Evolutionary conservation across 1,140 invertebrate genomes (phyloP).

Genomic region (Palaemon carinicauda): DNA sequence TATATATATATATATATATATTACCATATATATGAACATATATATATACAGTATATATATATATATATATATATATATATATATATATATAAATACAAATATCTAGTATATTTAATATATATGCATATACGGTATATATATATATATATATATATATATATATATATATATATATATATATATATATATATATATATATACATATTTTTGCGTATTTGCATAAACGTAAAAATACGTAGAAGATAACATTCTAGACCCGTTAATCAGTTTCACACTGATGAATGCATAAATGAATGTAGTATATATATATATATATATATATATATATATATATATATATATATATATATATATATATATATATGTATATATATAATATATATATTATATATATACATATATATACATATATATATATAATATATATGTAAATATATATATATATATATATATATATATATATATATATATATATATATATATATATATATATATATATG

Average conservation of each 20-base stretch:
- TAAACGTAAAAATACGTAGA: too few species aligned
- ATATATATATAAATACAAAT: too few species aligned
- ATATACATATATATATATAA: not conserved
- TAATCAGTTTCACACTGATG: too few species aligned
- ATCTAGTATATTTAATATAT: not conserved
- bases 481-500: not conserved
- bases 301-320: conserved; percentile 11
- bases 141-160: too few species aligned
- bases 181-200: not conserved
- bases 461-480: not conserved
- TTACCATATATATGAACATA: not conserved
- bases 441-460: not conserved
- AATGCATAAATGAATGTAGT: not conserved
- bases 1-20: not conserved
- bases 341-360: too few species aligned
- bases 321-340: too few species aligned
- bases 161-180: not conserved
- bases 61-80: too few species aligned
- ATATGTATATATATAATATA: not conserved
- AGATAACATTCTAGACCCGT: too few species aligned
- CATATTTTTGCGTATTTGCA: too few species aligned
- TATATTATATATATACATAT: too few species aligned
- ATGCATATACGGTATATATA: not conserved
- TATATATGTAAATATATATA: not conserved
- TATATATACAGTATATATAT: conserved; percentile 15